Conservation (phyloP, 2,888 invertebrate genomes). For the Aquatica leii region DNA sequence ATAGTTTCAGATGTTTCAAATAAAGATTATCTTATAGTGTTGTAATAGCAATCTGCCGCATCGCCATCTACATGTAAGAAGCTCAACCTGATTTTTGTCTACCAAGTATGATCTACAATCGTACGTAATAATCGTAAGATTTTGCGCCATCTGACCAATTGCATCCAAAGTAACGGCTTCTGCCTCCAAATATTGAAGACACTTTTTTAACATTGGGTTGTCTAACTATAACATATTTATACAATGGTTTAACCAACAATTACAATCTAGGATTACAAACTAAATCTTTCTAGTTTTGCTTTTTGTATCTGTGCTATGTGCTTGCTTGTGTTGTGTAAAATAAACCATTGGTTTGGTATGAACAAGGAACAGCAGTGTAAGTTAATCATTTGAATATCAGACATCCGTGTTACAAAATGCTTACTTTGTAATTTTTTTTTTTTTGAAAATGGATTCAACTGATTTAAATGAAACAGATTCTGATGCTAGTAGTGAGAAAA, state of each 20-base stretch:
- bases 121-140: too few relatives aligned
- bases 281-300: neutral
- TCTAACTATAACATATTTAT: too few relatives aligned
- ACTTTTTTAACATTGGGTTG: too few relatives aligned
- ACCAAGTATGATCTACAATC: too few relatives aligned
- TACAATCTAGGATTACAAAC: neutral
- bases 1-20: too few relatives aligned
- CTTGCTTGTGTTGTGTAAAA: slow-evolving; percentile 1
- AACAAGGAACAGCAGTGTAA: neutral
- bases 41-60: too few relatives aligned
- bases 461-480: neutral
- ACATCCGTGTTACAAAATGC: neutral
- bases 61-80: neutral
- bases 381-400: neutral
- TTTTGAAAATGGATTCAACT: slow-evolving; percentile 2
- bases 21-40: too few relatives aligned
- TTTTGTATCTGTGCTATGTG: neutral
- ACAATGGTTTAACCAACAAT: neutral
- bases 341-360: neutral
- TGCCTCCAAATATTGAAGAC: too few relatives aligned
- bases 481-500: too few relatives aligned
- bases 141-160: too few relatives aligned
- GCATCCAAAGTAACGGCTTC: too few relatives aligned
- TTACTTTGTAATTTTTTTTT: neutral
- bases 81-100: too few relatives aligned